Base-by-base conservation (phyloP, 1,140 invertebrate genomes). In the Eumeta japonica region DNA sequence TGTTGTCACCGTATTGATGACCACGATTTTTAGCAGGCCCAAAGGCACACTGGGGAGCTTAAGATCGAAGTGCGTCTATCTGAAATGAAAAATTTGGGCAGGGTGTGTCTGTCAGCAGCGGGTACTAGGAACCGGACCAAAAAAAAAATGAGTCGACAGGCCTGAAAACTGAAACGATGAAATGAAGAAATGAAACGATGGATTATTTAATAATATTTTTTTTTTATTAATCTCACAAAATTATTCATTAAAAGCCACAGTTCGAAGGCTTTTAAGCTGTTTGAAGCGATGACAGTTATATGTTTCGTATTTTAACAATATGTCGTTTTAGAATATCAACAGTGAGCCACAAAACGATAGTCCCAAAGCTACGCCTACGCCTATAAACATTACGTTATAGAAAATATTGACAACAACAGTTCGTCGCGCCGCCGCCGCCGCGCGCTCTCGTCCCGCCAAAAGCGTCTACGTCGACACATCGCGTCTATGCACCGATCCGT, bases 191-290 rank as follows among this genome's bases (percentile, higher is more conserved):
- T n/a, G n/a, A n/a, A n/a, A n/a, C n/a, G n/a, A n/a, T n/a, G n/a
- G n/a, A n/a, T n/a, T n/a, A n/a, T n/a, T n/a, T n/a, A n/a, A n/a
- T n/a, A n/a, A n/a, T n/a, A n/a, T n/a, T n/a, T n/a, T 60, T 72
- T 70, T 71, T 73, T 68, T 72, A 70, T 70, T 73, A 68, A 73
- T 73, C 68, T 73, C 68, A 73, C 68, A 73, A 73, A 73, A 72
- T 56, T 71, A 66, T 60, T 67, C 51, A 66, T 70, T 73, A 70
- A 73, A 70, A 73, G 68, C 68, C 65, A 73, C 68, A 73, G 62
- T 68, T 49, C 61, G 55, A 70, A 70, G 65, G 65, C 65, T 73
- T 70, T 70, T 61, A 73, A 70, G 68, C 68, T 70, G 63, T 70
- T n/a, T 52, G 57, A 68, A 73, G 68, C 68, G 60, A 58, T 63